Evolutionary conservation across 1,140 invertebrate species (phyloP).

Genomic region (Brachystomella parvula): DNA sequence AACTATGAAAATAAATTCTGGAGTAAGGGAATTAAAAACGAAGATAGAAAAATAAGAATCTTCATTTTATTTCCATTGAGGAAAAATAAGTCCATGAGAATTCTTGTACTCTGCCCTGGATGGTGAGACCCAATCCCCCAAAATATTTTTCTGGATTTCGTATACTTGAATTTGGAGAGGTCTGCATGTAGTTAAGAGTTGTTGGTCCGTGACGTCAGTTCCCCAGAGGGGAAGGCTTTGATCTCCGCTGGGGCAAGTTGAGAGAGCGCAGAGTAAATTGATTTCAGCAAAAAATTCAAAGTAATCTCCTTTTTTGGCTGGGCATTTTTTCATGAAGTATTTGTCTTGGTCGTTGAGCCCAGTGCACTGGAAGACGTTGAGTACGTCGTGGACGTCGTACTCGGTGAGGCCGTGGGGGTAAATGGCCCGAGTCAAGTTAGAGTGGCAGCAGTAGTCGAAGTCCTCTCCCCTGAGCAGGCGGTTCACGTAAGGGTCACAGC

Average conservation of each 20-base stretch:
- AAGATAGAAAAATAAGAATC: no score
- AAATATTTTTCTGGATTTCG: slow-evolving; percentile 25
- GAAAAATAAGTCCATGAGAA: slow-evolving; percentile 27
- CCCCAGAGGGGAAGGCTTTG: slow-evolving; percentile 31
- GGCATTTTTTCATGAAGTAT: slow-evolving; percentile 48
- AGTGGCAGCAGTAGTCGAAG: slow-evolving; percentile 45
- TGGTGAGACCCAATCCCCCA: slow-evolving; percentile 23
- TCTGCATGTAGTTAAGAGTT: slow-evolving; percentile 45
- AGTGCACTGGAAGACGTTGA: slow-evolving; percentile 51
- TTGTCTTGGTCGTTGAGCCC: slow-evolving; percentile 43
- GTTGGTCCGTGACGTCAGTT: slow-evolving; percentile 32
- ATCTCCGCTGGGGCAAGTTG: slow-evolving; percentile 45
- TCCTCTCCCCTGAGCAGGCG: slow-evolving; percentile 45
- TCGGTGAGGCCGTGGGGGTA: slow-evolving; percentile 44
- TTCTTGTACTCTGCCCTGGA: slow-evolving; percentile 15
- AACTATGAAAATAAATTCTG: slow-evolving; percentile 3
- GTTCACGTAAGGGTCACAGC: slow-evolving; percentile 49
- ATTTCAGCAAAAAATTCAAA: slow-evolving; percentile 50
- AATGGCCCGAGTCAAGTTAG: slow-evolving; percentile 45
- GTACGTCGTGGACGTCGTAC: slow-evolving; percentile 48
- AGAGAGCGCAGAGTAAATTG: slow-evolving; percentile 46
- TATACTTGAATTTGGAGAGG: slow-evolving; percentile 47
- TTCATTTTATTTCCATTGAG: slow-evolving; percentile 25
- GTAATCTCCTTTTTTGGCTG: slow-evolving; percentile 46
- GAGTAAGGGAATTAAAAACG: background rate